Conservation (phyloP, 1,140 invertebrate genomes). For the Melipona quadrifasciata region DNA sequence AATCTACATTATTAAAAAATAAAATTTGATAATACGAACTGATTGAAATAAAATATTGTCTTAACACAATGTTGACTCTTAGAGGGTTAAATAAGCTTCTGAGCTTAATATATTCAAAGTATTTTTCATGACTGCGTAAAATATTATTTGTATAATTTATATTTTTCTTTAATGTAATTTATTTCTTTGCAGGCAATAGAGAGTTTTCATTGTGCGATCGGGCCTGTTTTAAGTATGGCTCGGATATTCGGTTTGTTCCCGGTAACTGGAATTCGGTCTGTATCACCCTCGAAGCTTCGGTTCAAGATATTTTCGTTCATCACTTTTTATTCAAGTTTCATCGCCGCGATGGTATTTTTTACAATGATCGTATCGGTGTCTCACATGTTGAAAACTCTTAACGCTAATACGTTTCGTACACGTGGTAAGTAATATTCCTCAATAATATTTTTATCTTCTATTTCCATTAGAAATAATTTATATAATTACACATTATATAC, state of each 20-base stretch:
- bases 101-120: no score
- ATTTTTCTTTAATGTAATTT: background rate
- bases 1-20: no score
- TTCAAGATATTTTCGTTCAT: slow-evolving; percentile 66
- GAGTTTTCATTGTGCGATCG: slow-evolving; percentile 75
- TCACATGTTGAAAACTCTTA: slow-evolving; percentile 76
- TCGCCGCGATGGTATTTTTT: slow-evolving; percentile 57
- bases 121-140: no score
- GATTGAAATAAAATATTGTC: no score
- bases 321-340: slow-evolving; percentile 63
- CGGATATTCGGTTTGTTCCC: slow-evolving; percentile 78
- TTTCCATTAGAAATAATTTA: no score
- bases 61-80: no score
- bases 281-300: slow-evolving; percentile 62
- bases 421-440: slow-evolving; percentile 66
- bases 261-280: slow-evolving; percentile 63
- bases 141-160: background rate
- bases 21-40: no score
- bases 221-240: slow-evolving; percentile 68
- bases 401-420: slow-evolving; percentile 65
- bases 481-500: no score
- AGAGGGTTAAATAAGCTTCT: no score
- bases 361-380: slow-evolving; percentile 69
- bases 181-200: slow-evolving; percentile 69
- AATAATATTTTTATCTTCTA: background rate